Evolutionary conservation across 2,113 vertebrate genomes (phyloP).

Genomic region (Monopterus albus): DNA sequence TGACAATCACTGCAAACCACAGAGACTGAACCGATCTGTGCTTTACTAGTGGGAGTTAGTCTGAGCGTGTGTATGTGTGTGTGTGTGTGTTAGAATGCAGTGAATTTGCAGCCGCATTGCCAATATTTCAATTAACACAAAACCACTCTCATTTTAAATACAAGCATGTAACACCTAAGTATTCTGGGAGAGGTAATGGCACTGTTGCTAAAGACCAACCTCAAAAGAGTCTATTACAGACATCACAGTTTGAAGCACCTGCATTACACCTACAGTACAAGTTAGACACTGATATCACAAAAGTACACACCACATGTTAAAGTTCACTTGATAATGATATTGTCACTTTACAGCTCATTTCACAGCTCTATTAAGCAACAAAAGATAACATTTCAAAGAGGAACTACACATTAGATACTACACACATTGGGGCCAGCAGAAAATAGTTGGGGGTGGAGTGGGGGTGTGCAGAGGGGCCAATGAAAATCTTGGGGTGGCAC

Average conservation of each 20-base stretch:
- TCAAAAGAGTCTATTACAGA: too few relatives aligned
- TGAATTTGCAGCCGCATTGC: neutral
- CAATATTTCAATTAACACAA: neutral
- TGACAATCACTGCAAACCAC: conserved; percentile 50
- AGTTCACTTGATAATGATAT: neutral
- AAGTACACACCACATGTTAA: neutral
- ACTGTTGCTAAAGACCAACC: neutral
- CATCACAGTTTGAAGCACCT: neutral
- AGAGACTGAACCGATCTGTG: conserved; percentile 30
- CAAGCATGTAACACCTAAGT: neutral
- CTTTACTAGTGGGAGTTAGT: conserved; percentile 16
- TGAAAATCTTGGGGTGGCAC: too few relatives aligned
- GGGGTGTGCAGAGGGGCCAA: too few relatives aligned
- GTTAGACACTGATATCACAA: neutral
- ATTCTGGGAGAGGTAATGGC: neutral
- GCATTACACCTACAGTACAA: too few relatives aligned
- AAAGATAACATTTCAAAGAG: neutral
- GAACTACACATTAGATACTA: neutral
- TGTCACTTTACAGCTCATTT: neutral
- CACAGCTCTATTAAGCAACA: neutral
- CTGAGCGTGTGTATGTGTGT: too few relatives aligned
- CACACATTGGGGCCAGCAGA: too few relatives aligned
- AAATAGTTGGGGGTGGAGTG: too few relatives aligned
- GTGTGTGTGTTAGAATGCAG: neutral
- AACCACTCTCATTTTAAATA: conserved; percentile 6